Conservation (phyloP, 2,113 vertebrate genomes). For the Podarcis raffonei region DNA sequence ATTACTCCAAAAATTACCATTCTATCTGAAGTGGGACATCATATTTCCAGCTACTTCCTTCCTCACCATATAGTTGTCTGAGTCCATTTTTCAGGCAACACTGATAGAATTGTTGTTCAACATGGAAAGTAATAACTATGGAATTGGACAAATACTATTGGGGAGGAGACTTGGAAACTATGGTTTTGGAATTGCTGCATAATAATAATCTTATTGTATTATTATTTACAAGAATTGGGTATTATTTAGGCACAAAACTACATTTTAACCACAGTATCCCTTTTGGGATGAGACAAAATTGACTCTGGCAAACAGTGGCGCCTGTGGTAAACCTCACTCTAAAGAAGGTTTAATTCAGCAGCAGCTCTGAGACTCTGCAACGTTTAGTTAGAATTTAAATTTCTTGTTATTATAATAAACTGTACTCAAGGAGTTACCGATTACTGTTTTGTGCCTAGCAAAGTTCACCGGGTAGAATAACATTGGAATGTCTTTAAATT, state of each 20-base stretch:
- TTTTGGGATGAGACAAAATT: constrained; percentile 22
- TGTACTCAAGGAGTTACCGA: constrained; percentile 59
- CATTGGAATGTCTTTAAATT: constrained; percentile 39
- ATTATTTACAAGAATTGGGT: constrained; percentile 61
- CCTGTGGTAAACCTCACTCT: constrained; percentile 2
- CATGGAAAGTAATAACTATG: constrained; percentile 60
- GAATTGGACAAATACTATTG: constrained; percentile 51
- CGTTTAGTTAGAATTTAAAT: constrained; percentile 66
- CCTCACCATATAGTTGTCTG: background rate
- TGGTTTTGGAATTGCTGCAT: constrained; percentile 54
- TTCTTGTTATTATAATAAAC: constrained; percentile 60
- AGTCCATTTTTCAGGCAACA: constrained; percentile 38
- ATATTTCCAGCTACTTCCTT: background rate
- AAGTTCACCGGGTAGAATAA: constrained; percentile 62
- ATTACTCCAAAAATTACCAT: background rate
- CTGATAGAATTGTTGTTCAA: constrained; percentile 48
- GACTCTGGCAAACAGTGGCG: background rate
- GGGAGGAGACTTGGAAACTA: constrained; percentile 62
- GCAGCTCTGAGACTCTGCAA: constrained; percentile 42
- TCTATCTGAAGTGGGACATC: background rate
- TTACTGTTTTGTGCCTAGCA: constrained; percentile 48
- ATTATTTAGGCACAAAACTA: constrained; percentile 53
- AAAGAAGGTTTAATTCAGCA: constrained; percentile 42
- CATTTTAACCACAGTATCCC: constrained; percentile 30
- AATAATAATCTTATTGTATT: constrained; percentile 68